Percentiles rank a stretch among this genome's conserved stretches.
phyloP scores from a whole-genome alignment of 2,113 vertebrate species.

The Dunckerocampus dactyliophorus region DNA sequence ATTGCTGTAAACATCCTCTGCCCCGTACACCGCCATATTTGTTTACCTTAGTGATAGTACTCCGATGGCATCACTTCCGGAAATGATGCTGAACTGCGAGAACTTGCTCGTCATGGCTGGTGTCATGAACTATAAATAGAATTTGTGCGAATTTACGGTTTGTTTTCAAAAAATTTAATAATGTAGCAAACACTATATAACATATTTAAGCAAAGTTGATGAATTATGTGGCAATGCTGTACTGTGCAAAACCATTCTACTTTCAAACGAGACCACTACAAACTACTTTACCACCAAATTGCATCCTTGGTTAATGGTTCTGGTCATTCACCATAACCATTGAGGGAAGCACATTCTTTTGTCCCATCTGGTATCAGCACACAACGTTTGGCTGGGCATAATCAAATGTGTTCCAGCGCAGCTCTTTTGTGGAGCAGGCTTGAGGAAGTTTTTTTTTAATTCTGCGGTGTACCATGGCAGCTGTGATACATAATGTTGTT shows the following conservation, averaged over 20 bases:
- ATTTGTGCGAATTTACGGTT: too few species aligned
- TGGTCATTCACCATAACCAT: conserved; percentile 44
- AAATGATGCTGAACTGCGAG: too few species aligned
- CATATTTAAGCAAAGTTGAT: too few species aligned
- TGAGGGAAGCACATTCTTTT: conserved; percentile 66
- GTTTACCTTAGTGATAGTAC: too few species aligned
- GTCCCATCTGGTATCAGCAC: conserved; percentile 73
- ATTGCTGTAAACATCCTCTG: too few species aligned
- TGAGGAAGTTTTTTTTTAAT: conserved; percentile 37
- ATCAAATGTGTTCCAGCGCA: conserved; percentile 58
- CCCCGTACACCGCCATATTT: too few species aligned
- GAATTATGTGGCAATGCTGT: background rate
- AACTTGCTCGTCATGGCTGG: too few species aligned
- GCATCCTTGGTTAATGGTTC: background rate
- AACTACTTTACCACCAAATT: conserved; percentile 7
- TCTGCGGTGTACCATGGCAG: conserved; percentile 50
- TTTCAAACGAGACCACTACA: conserved; percentile 18
- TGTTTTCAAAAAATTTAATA: too few species aligned
- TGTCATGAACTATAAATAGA: too few species aligned
- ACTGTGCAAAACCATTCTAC: conserved; percentile 21
- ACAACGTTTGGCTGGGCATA: conserved; percentile 70
- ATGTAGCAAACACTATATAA: too few species aligned
- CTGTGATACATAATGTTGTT: conserved; percentile 52
- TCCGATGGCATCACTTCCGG: too few species aligned
- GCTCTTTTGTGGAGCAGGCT: conserved; percentile 61